Percentiles rank a stretch among this genome's conserved stretches.
Evolutionary conservation across 2,797 vertebrate species (phyloP).

Genomic region (Sebastes trivittatus): DNA sequence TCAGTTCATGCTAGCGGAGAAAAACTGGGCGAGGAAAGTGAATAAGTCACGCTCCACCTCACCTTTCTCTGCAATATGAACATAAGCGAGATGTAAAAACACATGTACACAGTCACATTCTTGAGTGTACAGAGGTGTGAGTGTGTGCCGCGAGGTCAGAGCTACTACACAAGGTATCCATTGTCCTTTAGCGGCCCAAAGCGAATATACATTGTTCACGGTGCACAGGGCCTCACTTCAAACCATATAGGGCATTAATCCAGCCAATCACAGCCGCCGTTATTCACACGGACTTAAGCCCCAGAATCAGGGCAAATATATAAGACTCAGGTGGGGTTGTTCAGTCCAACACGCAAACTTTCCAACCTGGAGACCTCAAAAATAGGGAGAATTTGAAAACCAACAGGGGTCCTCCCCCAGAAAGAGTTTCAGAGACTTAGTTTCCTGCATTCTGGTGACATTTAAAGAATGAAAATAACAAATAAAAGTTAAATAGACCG

Average conservation of each 20-base stretch:
- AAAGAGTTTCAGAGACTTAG: no score
- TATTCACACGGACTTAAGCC: slow-evolving; percentile 41
- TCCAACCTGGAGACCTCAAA: no score
- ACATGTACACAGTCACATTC: slow-evolving; percentile 3
- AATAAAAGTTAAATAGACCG: no score
- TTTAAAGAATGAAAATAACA: no score
- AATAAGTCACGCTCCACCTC: slow-evolving; percentile 17
- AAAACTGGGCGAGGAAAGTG: not conserved
- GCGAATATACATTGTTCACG: slow-evolving; percentile 52
- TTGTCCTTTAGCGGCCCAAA: slow-evolving; percentile 36
- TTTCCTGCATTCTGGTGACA: no score
- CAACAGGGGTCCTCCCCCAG: no score
- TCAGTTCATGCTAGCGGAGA: not conserved
- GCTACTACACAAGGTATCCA: slow-evolving; percentile 48
- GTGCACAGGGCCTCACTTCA: slow-evolving; percentile 49
- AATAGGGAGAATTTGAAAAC: no score
- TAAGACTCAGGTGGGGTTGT: slow-evolving; percentile 28
- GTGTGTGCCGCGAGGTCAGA: slow-evolving; percentile 17
- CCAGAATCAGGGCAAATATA: slow-evolving; percentile 36
- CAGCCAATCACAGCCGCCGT: slow-evolving; percentile 34
- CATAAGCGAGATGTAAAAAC: not conserved
- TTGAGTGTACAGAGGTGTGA: slow-evolving; percentile 22
- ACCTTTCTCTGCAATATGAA: slow-evolving; percentile 9
- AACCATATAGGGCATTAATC: slow-evolving; percentile 42
- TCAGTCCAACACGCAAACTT: not conserved